phyloP scores from a whole-genome alignment of 2,888 invertebrate species.

The Belgica antarctica region DNA sequence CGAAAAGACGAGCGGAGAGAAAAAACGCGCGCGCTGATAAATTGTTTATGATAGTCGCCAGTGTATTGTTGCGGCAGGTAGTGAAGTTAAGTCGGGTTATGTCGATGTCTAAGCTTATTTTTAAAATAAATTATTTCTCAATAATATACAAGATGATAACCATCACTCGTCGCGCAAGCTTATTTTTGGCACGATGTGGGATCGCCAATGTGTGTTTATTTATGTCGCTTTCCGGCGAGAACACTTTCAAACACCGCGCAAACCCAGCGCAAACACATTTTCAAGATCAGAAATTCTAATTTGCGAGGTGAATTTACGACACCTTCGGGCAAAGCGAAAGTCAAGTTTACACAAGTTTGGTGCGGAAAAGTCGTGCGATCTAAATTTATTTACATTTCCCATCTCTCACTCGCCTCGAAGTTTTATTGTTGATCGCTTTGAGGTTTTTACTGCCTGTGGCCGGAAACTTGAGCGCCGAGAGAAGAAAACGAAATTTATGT shows the following conservation, averaged over 20 bases:
- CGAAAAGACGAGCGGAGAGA: no score
- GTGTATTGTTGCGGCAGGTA: neutral
- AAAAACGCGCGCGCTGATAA: neutral
- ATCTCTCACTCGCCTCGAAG: no score
- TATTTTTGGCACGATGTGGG: slow-evolving; percentile 18
- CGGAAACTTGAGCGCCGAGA: neutral
- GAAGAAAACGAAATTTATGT: neutral
- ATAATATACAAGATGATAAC: neutral
- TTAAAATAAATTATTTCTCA: no score
- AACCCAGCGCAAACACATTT: neutral
- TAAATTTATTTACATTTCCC: slow-evolving; percentile 29
- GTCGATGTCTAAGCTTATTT: no score
- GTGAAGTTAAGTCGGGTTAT: no score
- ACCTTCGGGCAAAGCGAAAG: slow-evolving; percentile 1
- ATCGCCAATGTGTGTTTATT: neutral
- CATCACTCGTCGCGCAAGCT: neutral
- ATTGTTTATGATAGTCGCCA: neutral
- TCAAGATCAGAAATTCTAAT: slow-evolving; percentile 29
- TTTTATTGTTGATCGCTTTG: no score
- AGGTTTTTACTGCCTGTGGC: neutral
- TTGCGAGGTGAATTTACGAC: slow-evolving; percentile 23
- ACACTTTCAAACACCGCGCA: neutral
- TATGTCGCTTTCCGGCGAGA: neutral
- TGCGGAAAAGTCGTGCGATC: neutral
- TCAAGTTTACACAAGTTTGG: slow-evolving; percentile 8